A percentile compares a stretch with the other conserved stretches of the same genome.
Evolutionary conservation across 2,797 vertebrate species (phyloP).

Genomic region (Pseudochaenichthys georgianus): DNA sequence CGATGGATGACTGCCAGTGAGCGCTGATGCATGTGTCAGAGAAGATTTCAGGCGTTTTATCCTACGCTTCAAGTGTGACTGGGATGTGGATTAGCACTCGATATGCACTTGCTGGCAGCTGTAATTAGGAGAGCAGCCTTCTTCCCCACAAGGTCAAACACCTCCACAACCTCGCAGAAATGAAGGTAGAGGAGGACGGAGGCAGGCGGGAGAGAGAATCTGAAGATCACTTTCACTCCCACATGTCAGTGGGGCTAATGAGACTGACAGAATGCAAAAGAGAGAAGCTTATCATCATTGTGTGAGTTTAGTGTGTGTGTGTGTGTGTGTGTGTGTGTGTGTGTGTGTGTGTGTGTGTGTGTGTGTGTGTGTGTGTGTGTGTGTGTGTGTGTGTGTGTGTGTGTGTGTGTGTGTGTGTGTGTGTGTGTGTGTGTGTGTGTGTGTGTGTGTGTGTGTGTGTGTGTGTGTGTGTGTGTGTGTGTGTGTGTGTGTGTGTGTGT

Average conservation of each 20-base stretch:
- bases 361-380: no score
- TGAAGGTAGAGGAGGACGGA: conserved; percentile 34
- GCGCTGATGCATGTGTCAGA: conserved; percentile 11
- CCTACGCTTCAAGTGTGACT: conserved; percentile 2
- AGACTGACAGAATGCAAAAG: conserved; percentile 69
- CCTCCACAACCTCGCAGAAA: conserved; percentile 42
- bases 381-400: no score
- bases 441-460: no score
- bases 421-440: no score
- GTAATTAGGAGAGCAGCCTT: conserved; percentile 44
- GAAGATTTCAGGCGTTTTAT: background rate
- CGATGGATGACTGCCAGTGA: conserved; percentile 12
- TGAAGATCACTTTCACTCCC: conserved; percentile 64
- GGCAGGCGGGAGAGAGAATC: conserved; percentile 23
- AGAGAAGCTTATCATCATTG: conserved; percentile 29
- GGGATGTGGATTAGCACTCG: conserved; percentile 35
- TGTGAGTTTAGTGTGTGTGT: background rate
- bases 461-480: no score
- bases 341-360: no score
- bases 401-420: no score
- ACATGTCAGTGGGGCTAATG: conserved; percentile 72
- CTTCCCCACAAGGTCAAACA: conserved; percentile 42
- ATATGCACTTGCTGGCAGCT: conserved; percentile 24
- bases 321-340: conserved; percentile 25
- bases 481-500: no score